Evolutionary conservation across 2,888 invertebrate species (phyloP).

Genomic region (Mesochorus sp.): DNA sequence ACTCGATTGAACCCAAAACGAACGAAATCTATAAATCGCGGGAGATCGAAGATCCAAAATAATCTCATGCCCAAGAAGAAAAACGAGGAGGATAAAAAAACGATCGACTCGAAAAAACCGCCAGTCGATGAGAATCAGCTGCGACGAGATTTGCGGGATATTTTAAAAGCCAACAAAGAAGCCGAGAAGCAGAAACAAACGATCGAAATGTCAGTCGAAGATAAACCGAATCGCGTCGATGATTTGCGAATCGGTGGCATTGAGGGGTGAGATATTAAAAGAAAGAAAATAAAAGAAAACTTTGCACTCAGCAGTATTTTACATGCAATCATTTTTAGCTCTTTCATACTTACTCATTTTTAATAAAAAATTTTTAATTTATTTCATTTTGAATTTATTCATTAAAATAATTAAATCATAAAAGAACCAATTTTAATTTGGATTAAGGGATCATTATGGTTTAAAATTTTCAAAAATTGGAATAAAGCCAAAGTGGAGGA

Average conservation of each 20-base stretch:
- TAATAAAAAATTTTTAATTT: no score
- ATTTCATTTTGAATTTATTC: no score
- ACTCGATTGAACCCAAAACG: background rate
- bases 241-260: conserved; percentile 77
- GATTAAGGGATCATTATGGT: no score
- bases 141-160: conserved; percentile 63
- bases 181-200: conserved; percentile 11
- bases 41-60: background rate
- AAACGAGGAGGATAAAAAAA: conserved; percentile 14
- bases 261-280: conserved; percentile 81
- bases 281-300: no score
- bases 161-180: conserved; percentile 22
- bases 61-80: conserved; percentile 25
- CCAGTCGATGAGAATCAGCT: conserved; percentile 67
- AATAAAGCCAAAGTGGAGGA: no score
- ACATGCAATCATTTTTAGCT: no score
- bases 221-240: conserved; percentile 58
- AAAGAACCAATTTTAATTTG: no score
- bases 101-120: conserved; percentile 37
- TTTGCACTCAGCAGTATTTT: no score
- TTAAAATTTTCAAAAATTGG: no score
- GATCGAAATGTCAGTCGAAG: conserved; percentile 35
- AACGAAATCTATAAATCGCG: background rate
- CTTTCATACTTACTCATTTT: no score
- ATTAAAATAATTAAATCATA: no score